Conservation (phyloP, 2,888 invertebrate genomes). For the Leucania comma region DNA sequence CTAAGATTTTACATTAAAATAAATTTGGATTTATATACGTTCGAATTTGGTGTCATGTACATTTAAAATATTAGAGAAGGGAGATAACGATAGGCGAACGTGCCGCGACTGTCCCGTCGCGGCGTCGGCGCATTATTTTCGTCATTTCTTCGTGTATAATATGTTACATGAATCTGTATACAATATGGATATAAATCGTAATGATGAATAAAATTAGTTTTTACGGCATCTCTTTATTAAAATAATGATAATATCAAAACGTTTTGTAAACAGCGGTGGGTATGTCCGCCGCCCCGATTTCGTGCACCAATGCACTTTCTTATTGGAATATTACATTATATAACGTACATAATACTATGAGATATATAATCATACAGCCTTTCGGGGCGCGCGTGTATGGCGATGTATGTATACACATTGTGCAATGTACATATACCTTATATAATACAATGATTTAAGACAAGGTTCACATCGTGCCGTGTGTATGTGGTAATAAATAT, state of each 20-base stretch:
- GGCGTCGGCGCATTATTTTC: conserved; percentile 89
- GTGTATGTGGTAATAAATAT: conserved; percentile 97
- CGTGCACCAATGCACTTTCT: conserved; percentile 91
- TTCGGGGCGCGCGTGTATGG: conserved; percentile 92
- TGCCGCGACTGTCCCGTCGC: conserved; percentile 83
- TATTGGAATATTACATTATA: conserved; percentile 91
- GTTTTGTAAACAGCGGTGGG: conserved; percentile 90
- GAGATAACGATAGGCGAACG: conserved; percentile 89
- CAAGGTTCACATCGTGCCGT: conserved; percentile 97
- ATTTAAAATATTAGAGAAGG: conserved; percentile 90
- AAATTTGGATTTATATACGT: conserved; percentile 91
- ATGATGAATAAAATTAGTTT: conserved; percentile 90
- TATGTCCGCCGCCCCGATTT: conserved; percentile 89
- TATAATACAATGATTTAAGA: conserved; percentile 94
- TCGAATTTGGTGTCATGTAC: conserved; percentile 91
- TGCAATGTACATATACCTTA: conserved; percentile 94
- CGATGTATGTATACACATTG: conserved; percentile 93
- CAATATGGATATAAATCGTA: conserved; percentile 91
- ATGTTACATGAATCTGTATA: conserved; percentile 92
- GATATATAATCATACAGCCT: conserved; percentile 91
- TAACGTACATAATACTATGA: conserved; percentile 91
- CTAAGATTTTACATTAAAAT: conserved; percentile 91
- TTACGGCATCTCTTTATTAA: conserved; percentile 91
- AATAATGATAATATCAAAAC: conserved; percentile 90
- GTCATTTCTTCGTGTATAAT: conserved; percentile 92